phyloP scores from a whole-genome alignment of 2,888 invertebrate genomes.

The Eristalis pertinax region DNA sequence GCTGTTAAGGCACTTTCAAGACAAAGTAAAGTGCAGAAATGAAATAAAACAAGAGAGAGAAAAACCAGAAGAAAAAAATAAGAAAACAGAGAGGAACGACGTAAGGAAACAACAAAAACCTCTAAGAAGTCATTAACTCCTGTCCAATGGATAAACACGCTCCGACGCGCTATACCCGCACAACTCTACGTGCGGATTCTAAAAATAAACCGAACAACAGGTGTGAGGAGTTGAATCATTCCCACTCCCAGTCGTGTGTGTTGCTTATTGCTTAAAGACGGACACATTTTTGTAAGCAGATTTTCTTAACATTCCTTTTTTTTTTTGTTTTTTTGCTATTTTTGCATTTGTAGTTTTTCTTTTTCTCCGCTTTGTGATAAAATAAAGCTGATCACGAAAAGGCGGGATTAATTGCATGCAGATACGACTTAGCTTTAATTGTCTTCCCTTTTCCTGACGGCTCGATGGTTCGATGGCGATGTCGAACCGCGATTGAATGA shows the following conservation, averaged over 20 bases:
- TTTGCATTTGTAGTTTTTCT: background rate
- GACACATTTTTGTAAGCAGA: conserved; percentile 42
- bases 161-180: conserved; percentile 38
- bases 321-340: background rate
- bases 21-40: conserved; percentile 49
- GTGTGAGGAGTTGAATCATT: conserved; percentile 65
- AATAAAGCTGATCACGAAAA: conserved; percentile 42
- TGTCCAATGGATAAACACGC: conserved; percentile 56
- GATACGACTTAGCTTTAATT: conserved; percentile 45
- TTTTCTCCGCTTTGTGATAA: conserved; percentile 6
- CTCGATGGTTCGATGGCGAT: background rate
- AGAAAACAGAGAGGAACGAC: background rate
- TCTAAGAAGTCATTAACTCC: conserved; percentile 64
- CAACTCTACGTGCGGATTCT: conserved; percentile 30
- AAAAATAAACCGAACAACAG: conserved; percentile 69
- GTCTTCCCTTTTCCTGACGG: background rate
- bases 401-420: conserved; percentile 53
- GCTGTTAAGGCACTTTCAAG: conserved; percentile 6
- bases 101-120: conserved; percentile 21
- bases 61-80: background rate
- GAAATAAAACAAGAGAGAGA: conserved; percentile 4
- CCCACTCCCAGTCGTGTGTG: conserved; percentile 30
- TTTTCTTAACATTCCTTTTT: background rate
- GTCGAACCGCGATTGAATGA: background rate
- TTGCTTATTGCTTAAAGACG: conserved; percentile 5